These are phyloP conservation scores for Crenuchus spilurus DNA, from an alignment of 2,797 vertebrate genomes.

Conservation along the genomic window DNA sequence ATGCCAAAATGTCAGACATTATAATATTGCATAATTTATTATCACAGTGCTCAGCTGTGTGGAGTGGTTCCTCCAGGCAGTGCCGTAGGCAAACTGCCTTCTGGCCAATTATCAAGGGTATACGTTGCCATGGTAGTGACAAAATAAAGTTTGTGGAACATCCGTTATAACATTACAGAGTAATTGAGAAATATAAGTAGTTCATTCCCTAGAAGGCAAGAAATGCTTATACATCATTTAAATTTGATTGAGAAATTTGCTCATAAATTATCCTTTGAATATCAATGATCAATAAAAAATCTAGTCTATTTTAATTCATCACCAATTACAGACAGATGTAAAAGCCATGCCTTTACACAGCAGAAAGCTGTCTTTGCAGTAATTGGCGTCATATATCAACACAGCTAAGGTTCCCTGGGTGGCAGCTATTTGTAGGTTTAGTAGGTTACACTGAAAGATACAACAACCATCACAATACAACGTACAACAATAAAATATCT, in stretches of 20 bases:
- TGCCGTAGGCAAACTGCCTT: background rate
- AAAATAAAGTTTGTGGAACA: background rate
- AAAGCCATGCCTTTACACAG: no score
- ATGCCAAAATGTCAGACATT: background rate
- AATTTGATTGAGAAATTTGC: background rate
- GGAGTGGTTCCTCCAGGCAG: background rate
- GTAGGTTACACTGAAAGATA: no score
- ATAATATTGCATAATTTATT: background rate
- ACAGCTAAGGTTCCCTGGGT: no score
- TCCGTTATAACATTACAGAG: background rate
- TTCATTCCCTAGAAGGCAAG: background rate
- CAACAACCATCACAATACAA: no score
- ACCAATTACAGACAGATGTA: background rate
- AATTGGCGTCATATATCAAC: no score
- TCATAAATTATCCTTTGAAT: background rate
- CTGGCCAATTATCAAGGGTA: background rate
- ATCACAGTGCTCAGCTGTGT: background rate
- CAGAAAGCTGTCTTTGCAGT: no score
- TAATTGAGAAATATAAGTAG: background rate
- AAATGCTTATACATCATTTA: background rate
- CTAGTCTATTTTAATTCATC: rapidly evolving
- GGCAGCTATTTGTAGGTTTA: no score
- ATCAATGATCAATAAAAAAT: background rate
- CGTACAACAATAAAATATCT: no score
- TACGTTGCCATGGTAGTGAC: background rate